A percentile compares a stretch with the other conserved stretches of the same genome.
Evolutionary conservation across 2,797 vertebrate genomes (phyloP).

Genomic region (Gallirallus australis): DNA sequence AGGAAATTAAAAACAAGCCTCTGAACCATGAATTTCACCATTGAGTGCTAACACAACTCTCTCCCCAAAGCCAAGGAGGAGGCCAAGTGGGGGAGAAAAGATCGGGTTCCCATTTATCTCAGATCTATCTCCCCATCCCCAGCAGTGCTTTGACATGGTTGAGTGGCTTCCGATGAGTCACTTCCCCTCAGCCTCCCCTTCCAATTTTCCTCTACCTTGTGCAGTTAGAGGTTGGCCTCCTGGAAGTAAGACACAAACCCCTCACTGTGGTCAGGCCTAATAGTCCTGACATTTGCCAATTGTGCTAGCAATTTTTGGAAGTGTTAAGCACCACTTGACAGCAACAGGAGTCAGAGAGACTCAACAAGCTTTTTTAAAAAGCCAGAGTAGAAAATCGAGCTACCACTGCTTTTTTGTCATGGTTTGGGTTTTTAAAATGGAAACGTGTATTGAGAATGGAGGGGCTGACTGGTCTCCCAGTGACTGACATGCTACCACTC

Average conservation of each 20-base stretch:
- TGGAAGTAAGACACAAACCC: not conserved
- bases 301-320: not conserved
- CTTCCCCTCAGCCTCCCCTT: constrained; percentile 1
- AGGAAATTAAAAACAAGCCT: constrained; percentile 63
- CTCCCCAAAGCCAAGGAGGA: constrained; percentile 10
- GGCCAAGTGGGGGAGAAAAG: not conserved
- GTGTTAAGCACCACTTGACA: constrained; percentile 26
- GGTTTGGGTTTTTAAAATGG: not conserved
- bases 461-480: not conserved
- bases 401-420: not conserved
- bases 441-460: not conserved
- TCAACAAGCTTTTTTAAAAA: constrained; percentile 34
- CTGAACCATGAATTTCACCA: constrained; percentile 26
- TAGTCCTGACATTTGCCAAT: not conserved
- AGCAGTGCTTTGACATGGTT: constrained; percentile 20
- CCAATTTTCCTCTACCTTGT: not conserved
- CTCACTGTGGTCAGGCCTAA: not conserved
- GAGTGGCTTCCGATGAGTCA: constrained; percentile 13
- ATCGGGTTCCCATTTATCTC: constrained; percentile 53
- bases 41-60: constrained; percentile 2
- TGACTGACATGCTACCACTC: not conserved
- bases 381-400: not conserved
- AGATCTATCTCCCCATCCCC: constrained; percentile 10
- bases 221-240: not conserved
- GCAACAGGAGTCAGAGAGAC: not conserved